These are phyloP conservation scores for Channa striata DNA, from an alignment of 2,797 vertebrate species.

Conservation along the genomic window DNA sequence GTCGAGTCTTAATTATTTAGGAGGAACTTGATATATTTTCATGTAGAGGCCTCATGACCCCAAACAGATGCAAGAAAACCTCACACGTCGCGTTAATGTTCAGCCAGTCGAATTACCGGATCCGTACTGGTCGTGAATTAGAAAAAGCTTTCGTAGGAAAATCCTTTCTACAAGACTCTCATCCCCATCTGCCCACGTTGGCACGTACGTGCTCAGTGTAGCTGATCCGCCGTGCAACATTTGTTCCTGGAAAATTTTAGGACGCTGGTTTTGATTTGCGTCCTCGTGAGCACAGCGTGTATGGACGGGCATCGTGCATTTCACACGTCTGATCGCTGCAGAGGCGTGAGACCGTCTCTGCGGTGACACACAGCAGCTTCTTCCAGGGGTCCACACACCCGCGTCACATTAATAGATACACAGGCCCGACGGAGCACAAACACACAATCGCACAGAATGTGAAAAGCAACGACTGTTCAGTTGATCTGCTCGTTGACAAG, in stretches of 20 bases:
- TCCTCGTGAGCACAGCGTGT: constrained; percentile 57
- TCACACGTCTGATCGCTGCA: constrained; percentile 55
- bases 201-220: background rate
- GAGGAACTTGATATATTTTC: no score
- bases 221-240: constrained; percentile 30
- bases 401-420: constrained; percentile 49
- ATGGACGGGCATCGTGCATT: constrained; percentile 49
- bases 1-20: no score
- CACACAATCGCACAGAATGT: constrained; percentile 40
- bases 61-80: no score
- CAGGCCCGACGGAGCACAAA: constrained; percentile 30
- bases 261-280: constrained; percentile 60
- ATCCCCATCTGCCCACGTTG: constrained; percentile 8
- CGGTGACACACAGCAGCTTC: constrained; percentile 42
- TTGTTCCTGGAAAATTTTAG: constrained; percentile 38
- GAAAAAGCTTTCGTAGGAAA: constrained; percentile 14
- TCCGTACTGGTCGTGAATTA: background rate
- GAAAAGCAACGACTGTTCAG: constrained; percentile 23
- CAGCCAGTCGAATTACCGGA: no score
- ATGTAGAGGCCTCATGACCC: no score
- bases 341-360: constrained; percentile 50
- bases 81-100: no score
- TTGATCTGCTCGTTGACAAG: constrained; percentile 47
- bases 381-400: constrained; percentile 40
- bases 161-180: background rate